Conservation (phyloP, 2,888 invertebrate genomes). For the Linnaemya tessellans region DNA sequence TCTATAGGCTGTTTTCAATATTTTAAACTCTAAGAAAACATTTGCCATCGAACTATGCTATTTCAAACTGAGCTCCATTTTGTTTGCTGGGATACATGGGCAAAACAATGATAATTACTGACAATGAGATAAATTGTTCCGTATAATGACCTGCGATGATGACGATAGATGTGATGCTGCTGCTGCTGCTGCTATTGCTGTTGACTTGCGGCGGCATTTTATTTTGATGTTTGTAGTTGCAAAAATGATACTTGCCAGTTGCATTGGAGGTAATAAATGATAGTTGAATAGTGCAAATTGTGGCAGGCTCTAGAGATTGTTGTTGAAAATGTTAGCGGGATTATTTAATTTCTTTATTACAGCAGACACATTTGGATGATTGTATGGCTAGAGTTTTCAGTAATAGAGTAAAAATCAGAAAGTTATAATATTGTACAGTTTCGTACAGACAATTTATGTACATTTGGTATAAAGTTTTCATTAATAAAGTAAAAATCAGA, state of each 20-base stretch:
- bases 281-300: conserved; percentile 26
- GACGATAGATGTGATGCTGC: conserved; percentile 22
- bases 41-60: not conserved
- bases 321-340: conserved; percentile 19
- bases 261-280: conserved; percentile 43
- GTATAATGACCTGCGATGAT: conserved; percentile 68
- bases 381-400: not conserved
- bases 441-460: no score
- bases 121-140: conserved; percentile 67
- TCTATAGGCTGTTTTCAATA: no score
- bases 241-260: conserved; percentile 11
- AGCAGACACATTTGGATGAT: not conserved
- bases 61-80: not conserved
- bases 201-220: conserved; percentile 21
- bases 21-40: not conserved
- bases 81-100: conserved; percentile 19
- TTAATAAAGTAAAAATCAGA: no score
- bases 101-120: conserved; percentile 67
- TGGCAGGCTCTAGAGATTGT: conserved; percentile 12
- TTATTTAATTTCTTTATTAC: conserved; percentile 25
- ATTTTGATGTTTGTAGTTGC: conserved; percentile 5
- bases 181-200: no score
- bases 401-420: not conserved
- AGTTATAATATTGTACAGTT: no score
- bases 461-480: no score